Conservation (phyloP, 2,888 invertebrate genomes). For the Erebia palarica region DNA sequence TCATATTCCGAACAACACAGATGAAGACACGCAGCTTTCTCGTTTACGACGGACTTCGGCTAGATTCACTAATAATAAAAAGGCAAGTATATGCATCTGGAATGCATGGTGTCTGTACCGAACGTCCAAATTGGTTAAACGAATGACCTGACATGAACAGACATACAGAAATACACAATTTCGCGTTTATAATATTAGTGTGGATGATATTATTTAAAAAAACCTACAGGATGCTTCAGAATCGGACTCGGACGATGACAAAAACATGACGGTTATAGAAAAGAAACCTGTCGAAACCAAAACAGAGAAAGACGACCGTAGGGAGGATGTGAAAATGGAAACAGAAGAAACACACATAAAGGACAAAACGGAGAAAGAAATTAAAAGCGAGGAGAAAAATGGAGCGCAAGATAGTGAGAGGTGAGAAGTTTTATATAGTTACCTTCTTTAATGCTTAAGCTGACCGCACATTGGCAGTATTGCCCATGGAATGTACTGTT, state of each 20-base stretch:
- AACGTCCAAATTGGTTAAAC: too few species aligned
- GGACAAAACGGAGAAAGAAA: slow-evolving; percentile 50
- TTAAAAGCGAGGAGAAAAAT: slow-evolving; percentile 49
- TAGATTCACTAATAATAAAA: slow-evolving; percentile 65
- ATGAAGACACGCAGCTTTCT: slow-evolving; percentile 71
- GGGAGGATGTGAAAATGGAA: slow-evolving; percentile 56
- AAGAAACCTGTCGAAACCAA: slow-evolving; percentile 57
- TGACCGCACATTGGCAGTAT: too few species aligned
- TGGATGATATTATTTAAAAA: neutral
- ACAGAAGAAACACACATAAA: slow-evolving; percentile 45
- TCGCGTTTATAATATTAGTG: too few species aligned
- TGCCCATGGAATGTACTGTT: too few species aligned
- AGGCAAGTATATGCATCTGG: slow-evolving; percentile 40
- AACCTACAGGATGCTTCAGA: slow-evolving; percentile 61
- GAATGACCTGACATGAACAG: too few species aligned
- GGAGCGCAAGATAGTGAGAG: slow-evolving; percentile 66
- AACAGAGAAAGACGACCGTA: slow-evolving; percentile 49
- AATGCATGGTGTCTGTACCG: too few species aligned
- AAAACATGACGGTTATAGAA: slow-evolving; percentile 73
- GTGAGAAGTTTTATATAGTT: slow-evolving; percentile 42
- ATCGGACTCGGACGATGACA: slow-evolving; percentile 70
- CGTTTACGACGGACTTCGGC: slow-evolving; percentile 72
- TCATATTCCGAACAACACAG: slow-evolving; percentile 62
- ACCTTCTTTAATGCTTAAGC: too few species aligned
- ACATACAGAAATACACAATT: too few species aligned